Evolutionary conservation across 2,888 invertebrate species (phyloP).

Genomic region (Ethmia dodecea): DNA sequence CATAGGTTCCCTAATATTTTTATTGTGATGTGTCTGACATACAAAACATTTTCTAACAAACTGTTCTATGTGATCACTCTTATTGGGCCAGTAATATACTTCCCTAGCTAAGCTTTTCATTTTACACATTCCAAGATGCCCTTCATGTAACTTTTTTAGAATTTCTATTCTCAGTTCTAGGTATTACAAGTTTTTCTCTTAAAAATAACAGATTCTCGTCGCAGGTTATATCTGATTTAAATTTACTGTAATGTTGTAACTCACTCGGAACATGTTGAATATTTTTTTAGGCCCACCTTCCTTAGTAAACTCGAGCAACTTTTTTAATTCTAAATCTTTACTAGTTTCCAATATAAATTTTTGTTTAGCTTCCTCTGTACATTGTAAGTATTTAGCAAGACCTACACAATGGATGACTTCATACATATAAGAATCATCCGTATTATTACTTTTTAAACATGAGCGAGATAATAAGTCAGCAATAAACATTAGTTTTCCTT

Average conservation of each 20-base stretch:
- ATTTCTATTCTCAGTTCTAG: constrained; percentile 11
- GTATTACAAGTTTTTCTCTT: constrained; percentile 14
- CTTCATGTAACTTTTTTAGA: constrained; percentile 25
- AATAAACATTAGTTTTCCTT: constrained; percentile 26
- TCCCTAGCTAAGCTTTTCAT: constrained; percentile 28
- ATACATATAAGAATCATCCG: not conserved
- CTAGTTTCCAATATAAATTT: too few relatives aligned
- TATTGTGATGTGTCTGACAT: constrained; percentile 21
- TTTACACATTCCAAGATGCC: constrained; percentile 26
- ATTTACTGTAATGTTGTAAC: constrained; percentile 13
- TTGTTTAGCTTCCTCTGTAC: too few relatives aligned
- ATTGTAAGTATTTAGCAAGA: too few relatives aligned
- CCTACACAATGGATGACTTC: too few relatives aligned
- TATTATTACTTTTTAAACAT: not conserved
- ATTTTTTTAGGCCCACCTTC: constrained; percentile 15
- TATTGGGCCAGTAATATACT: constrained; percentile 32
- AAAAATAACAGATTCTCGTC: constrained; percentile 16
- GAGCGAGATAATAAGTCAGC: constrained; percentile 26
- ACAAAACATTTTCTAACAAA: constrained; percentile 15
- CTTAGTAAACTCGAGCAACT: constrained; percentile 15
- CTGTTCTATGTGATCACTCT: constrained; percentile 27
- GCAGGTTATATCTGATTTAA: constrained; percentile 7
- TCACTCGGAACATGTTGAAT: constrained; percentile 11
- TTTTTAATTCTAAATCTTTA: too few relatives aligned
- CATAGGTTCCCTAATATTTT: constrained; percentile 17